phyloP scores from a whole-genome alignment of 2,113 vertebrate genomes.

The Dicrurus megarhynchus region DNA sequence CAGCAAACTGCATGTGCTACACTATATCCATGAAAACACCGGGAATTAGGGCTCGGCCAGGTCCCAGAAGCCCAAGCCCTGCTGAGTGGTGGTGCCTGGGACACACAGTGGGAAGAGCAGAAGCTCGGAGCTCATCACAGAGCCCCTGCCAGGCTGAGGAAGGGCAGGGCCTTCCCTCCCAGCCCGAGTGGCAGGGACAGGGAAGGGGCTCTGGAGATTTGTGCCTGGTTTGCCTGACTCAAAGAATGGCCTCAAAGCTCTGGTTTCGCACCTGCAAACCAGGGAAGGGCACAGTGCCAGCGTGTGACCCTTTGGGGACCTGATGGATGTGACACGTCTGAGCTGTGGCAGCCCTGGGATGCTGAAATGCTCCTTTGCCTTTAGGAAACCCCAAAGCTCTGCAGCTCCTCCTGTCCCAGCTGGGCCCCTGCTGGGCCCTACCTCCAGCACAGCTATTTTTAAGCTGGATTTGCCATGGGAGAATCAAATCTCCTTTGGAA shows the following conservation, averaged over 20 bases:
- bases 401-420: background rate
- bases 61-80: background rate
- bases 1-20: background rate
- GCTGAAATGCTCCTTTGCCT: background rate
- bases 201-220: background rate
- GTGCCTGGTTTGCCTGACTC: background rate
- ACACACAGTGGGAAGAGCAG: accelerated
- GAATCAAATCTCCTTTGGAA: background rate
- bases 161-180: background rate
- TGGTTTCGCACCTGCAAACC: background rate
- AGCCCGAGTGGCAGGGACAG: background rate
- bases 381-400: background rate
- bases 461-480: background rate
- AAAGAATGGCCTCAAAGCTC: background rate
- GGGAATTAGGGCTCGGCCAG: background rate
- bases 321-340: background rate
- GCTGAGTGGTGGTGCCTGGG: background rate
- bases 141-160: background rate
- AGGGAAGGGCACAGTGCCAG: background rate
- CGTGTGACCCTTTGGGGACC: background rate
- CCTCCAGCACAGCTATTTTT: background rate
- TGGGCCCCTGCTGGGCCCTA: accelerated
- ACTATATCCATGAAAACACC: background rate
- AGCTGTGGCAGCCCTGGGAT: background rate
- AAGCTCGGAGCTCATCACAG: background rate